These are phyloP conservation scores for Stegastes partitus DNA, from an alignment of 2,113 vertebrate species.

Conservation along the genomic window DNA sequence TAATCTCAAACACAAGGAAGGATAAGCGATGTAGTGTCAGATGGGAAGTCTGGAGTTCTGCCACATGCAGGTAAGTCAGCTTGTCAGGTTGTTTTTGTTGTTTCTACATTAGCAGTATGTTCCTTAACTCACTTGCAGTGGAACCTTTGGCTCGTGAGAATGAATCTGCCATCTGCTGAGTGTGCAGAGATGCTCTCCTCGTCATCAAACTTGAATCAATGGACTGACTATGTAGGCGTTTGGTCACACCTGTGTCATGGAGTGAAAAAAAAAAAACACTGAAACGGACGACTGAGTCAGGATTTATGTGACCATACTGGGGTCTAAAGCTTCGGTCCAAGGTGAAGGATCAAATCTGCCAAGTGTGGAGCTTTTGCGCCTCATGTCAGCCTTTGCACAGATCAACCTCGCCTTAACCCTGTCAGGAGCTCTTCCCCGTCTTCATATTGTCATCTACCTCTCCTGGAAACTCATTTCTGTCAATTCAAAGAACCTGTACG, in stretches of 20 bases:
- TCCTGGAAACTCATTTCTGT: background rate
- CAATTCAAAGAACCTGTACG: background rate
- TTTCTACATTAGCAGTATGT: background rate
- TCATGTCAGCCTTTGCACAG: conserved; percentile 20
- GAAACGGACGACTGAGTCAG: conserved; percentile 33
- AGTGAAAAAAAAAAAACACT: conserved; percentile 18
- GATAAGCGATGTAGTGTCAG: background rate
- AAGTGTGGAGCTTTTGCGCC: conserved; percentile 5
- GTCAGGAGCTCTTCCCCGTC: background rate
- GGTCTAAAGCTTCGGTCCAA: conserved; percentile 14
- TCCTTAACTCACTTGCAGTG: background rate
- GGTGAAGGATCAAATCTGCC: conserved; percentile 39
- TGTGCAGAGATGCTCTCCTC: conserved; percentile 9
- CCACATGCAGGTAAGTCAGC: background rate
- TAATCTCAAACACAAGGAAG: background rate
- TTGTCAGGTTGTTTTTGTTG: background rate
- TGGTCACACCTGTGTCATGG: conserved; percentile 11
- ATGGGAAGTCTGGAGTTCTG: background rate
- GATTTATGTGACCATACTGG: conserved; percentile 18
- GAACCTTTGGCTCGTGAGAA: conserved; percentile 16
- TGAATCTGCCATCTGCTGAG: conserved; percentile 41
- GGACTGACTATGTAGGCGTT: conserved; percentile 23
- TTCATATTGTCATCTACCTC: background rate
- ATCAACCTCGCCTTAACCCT: conserved; percentile 10
- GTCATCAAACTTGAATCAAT: conserved; percentile 50